Conservation (phyloP, 2,888 invertebrate species). For the Cremastinae sp. region DNA sequence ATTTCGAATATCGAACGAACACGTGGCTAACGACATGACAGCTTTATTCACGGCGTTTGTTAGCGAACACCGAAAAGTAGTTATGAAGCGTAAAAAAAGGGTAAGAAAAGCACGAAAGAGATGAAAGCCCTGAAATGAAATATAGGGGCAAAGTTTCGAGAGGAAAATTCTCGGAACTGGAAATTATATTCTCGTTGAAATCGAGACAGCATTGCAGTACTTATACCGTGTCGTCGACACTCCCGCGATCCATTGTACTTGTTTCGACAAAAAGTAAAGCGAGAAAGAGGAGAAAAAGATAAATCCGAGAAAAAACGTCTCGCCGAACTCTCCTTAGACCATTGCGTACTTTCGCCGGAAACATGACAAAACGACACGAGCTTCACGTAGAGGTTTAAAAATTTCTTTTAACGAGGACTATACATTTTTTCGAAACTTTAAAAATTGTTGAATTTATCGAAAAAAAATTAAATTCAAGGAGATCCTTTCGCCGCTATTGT, state of each 20-base stretch:
- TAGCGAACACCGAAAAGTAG: neutral
- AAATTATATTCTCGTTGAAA: conserved; percentile 33
- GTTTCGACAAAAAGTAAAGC: neutral
- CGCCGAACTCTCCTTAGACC: no score
- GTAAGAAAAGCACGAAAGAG: neutral
- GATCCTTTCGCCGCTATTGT: no score
- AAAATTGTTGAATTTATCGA: no score
- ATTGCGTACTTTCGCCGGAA: no score
- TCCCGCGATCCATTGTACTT: neutral
- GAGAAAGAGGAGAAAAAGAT: neutral
- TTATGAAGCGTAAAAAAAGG: neutral
- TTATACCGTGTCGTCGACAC: conserved; percentile 8
- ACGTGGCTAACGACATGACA: neutral
- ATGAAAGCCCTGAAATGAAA: neutral
- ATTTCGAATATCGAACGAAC: no score
- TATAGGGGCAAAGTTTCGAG: conserved; percentile 2
- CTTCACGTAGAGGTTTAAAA: no score
- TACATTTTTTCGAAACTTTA: no score
- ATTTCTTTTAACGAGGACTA: no score
- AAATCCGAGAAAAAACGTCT: neutral
- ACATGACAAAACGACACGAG: no score
- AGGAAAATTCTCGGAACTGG: conserved; percentile 28
- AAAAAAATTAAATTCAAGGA: no score
- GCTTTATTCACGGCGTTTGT: neutral
- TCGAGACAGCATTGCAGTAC: conserved; percentile 27